These are phyloP conservation scores for Bombus consobrinus DNA, from an alignment of 1,140 invertebrate species.

Conservation along the genomic window DNA sequence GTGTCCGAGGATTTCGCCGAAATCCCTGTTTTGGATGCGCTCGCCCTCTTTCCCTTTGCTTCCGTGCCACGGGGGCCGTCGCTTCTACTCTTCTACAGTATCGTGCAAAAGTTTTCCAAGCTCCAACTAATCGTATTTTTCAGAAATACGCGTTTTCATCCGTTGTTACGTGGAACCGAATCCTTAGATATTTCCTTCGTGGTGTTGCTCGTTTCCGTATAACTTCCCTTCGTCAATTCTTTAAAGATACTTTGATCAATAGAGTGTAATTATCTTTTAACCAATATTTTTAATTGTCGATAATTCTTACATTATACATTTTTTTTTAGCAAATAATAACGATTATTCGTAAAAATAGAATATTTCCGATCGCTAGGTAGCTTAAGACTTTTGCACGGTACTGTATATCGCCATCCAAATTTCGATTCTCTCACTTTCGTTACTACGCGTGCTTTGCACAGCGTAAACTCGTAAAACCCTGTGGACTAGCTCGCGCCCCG, in stretches of 20 bases:
- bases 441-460: neutral
- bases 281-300: too few relatives aligned
- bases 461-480: neutral
- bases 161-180: neutral
- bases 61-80: too few relatives aligned
- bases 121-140: too few relatives aligned
- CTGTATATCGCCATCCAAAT: neutral
- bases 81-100: neutral
- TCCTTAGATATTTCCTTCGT: neutral
- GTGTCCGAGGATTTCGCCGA: constrained; percentile 74
- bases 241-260: too few relatives aligned
- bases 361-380: neutral
- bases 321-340: too few relatives aligned
- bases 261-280: too few relatives aligned
- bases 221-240: too few relatives aligned
- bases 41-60: constrained; percentile 29
- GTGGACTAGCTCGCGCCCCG: neutral
- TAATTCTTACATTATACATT: too few relatives aligned
- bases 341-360: too few relatives aligned
- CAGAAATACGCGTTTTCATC: too few relatives aligned
- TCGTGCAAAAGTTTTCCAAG: neutral
- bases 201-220: too few relatives aligned
- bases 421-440: constrained; percentile 47
- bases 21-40: constrained; percentile 81
- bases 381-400: neutral